Base-by-base conservation (phyloP, 30 jellyfish, hydroid and myxozoan genomes). In the Aurelia sp. region DNA sequence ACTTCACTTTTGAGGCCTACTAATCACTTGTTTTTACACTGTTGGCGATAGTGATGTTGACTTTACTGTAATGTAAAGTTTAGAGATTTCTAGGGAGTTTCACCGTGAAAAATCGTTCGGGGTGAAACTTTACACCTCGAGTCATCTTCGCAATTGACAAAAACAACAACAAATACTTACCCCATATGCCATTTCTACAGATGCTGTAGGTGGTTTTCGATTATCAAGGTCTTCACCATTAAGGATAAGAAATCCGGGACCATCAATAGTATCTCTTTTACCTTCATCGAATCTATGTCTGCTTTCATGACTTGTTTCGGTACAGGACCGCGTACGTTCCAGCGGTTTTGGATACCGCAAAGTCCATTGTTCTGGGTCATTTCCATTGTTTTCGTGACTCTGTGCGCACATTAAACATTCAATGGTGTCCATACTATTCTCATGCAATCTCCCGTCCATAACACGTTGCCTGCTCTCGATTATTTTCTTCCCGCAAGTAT, bases 401-500 rank as follows among this genome's bases (percentile, higher is more conserved):
- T 72, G 86, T 40, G 94, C 57, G 50, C 98, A 93, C 76, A 84
- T 35, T 18, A 95, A 70, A 73, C 99, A 95, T 40, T 85, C 91
- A 13, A 89, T 69, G 16, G 62, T 74, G 55, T 89, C 97, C 67
- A 90, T 76, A 62, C 92, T 78, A 22, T 74, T 68, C 52, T 89
- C 95, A 52, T 75, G 77, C 6, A 87, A 64, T 21, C 79, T 61
- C 35, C 96, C 96, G 47, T 86, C 94, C 30, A 78, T 22, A 6
- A 95, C 90, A 15, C 92, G 92, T 64, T 72, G 88, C 27, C 96
- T 85, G 62, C 96, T 86, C 71, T 89, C 99, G 58, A 89, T 90
- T 52, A 95, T 89, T 84, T 90, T 86, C 76, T 95, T 95, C 44
- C 99, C 99, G 84, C 99, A 95, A 15, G 86, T 74, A 44, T 82